Conservation (phyloP, 2,888 invertebrate genomes). For the Alentia gelatinosa region DNA sequence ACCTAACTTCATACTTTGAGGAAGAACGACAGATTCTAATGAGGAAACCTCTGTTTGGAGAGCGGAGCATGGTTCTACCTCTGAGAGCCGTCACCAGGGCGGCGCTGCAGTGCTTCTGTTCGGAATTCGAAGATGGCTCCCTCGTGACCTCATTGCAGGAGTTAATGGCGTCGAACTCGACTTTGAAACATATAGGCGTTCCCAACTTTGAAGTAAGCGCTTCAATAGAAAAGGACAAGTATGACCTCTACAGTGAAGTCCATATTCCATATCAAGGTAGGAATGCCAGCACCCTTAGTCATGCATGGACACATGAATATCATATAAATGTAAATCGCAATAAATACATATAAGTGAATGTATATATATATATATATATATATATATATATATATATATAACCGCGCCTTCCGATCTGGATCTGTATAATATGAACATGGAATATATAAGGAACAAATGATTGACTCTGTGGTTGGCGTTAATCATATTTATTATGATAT, state of each 20-base stretch:
- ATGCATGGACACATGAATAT: too few relatives aligned
- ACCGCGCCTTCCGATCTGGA: too few relatives aligned
- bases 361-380: too few relatives aligned
- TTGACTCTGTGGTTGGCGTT: too few relatives aligned
- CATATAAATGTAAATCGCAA: too few relatives aligned
- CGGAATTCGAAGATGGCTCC: neutral
- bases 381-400: too few relatives aligned
- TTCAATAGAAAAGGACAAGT: neutral
- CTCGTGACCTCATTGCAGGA: neutral
- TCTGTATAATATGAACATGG: too few relatives aligned
- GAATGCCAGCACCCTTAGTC: neutral
- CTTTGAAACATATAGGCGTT: neutral
- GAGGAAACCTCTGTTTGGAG: neutral
- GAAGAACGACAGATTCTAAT: neutral
- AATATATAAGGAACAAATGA: too few relatives aligned
- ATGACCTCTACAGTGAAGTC: neutral
- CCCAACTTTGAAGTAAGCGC: neutral
- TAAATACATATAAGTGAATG: too few relatives aligned
- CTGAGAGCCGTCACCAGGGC: neutral
- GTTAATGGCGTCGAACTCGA: neutral
- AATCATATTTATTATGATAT: too few relatives aligned
- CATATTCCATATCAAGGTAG: slow-evolving; percentile 1
- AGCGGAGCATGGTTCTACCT: neutral
- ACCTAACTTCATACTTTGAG: neutral
- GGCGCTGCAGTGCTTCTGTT: neutral